Evolutionary conservation across 2,113 vertebrate genomes (phyloP).

Genomic region (Miniopterus natalensis): DNA sequence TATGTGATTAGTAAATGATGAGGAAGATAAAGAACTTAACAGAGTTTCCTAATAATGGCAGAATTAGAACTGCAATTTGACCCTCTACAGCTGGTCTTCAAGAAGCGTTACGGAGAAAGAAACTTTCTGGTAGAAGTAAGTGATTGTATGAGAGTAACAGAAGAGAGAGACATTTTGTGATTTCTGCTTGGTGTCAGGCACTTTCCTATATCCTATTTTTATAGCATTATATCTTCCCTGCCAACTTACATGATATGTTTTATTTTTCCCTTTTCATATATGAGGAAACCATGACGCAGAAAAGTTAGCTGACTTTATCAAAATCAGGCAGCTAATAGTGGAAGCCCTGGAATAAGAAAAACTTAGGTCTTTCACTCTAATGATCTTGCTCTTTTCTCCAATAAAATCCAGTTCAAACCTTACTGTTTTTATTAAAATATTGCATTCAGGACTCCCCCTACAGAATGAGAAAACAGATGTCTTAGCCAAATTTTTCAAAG

Average conservation of each 20-base stretch:
- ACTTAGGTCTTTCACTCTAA: not conserved
- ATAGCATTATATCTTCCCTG: not conserved
- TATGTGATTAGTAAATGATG: not conserved
- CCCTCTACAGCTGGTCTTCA: not conserved
- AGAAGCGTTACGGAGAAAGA: not conserved
- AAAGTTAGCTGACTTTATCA: constrained; percentile 25
- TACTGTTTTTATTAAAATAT: constrained; percentile 35
- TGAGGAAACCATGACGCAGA: constrained; percentile 46
- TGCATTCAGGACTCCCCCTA: not conserved
- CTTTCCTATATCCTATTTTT: not conserved
- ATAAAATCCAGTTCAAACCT: not conserved
- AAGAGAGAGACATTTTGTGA: not conserved
- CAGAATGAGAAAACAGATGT: not conserved
- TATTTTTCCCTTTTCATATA: not conserved
- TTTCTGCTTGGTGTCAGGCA: not conserved
- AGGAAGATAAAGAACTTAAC: not conserved
- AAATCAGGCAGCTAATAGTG: not conserved
- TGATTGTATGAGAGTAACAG: not conserved
- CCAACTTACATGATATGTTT: not conserved
- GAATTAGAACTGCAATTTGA: not conserved
- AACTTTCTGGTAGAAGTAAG: not conserved
- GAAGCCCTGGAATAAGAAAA: not conserved
- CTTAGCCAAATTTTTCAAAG: not conserved
- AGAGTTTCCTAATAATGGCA: not conserved
- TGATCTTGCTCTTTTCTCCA: not conserved